A percentile compares a stretch with the other conserved stretches of the same genome.
These are phyloP conservation scores for Vultur gryphus DNA, from an alignment of 2,797 vertebrate species.

Conservation along the genomic window DNA sequence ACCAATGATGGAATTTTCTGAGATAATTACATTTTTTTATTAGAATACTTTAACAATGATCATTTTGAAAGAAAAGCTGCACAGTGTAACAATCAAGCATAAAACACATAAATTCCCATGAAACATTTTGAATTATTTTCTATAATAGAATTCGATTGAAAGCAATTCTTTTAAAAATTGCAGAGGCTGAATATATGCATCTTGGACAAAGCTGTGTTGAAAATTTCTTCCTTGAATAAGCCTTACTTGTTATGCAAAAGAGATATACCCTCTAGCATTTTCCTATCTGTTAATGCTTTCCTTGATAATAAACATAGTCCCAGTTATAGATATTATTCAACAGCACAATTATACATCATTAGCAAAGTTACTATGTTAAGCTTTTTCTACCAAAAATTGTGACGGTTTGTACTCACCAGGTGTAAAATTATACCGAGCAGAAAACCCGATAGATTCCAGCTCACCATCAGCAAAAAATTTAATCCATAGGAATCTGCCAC, in stretches of 20 bases:
- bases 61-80: constrained; percentile 9
- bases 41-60: constrained; percentile 18
- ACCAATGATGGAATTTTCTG: constrained; percentile 20
- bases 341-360: neutral
- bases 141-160: neutral
- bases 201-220: neutral
- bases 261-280: neutral
- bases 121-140: neutral
- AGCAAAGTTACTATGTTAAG: neutral
- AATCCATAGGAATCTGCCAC: constrained; percentile 97
- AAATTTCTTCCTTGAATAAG: neutral
- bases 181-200: neutral
- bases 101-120: neutral
- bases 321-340: neutral
- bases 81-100: neutral
- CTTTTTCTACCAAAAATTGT: neutral
- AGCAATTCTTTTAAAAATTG: neutral
- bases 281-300: neutral
- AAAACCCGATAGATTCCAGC: constrained; percentile 97
- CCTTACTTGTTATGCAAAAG: neutral
- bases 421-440: constrained; percentile 97
- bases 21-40: constrained; percentile 28
- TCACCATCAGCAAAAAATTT: constrained; percentile 98
- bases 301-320: neutral
- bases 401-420: constrained; percentile 83